Percentiles rank a stretch among this genome's conserved stretches.
Conservation (phyloP, 2,113 vertebrate genomes). For the Forbesichthys papilliferus region DNA sequence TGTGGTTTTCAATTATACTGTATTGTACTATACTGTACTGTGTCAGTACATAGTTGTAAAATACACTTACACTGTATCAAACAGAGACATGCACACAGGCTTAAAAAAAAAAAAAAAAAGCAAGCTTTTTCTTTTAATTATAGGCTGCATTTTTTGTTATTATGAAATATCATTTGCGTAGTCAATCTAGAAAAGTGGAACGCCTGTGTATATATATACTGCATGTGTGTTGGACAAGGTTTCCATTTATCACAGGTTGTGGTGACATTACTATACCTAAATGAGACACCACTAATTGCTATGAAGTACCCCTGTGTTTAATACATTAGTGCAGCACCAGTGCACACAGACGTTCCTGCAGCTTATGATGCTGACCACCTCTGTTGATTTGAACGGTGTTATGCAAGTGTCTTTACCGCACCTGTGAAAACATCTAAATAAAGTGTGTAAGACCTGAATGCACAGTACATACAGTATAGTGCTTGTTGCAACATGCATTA, state of each 20-base stretch:
- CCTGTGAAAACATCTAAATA: neutral
- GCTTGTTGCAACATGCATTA: too few species aligned
- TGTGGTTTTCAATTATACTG: conserved; percentile 39
- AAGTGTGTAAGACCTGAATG: neutral
- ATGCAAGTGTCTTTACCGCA: neutral
- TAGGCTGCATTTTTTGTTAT: neutral
- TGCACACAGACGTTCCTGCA: conserved; percentile 22
- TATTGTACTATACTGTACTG: too few species aligned
- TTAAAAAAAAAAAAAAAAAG: neutral
- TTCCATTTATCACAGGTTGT: conserved; percentile 28
- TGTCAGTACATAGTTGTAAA: conserved; percentile 25
- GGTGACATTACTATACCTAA: conserved; percentile 54
- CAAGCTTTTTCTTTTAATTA: neutral
- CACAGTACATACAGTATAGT: too few species aligned
- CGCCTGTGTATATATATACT: neutral
- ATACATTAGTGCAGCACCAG: conserved; percentile 56
- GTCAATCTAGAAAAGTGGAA: neutral
- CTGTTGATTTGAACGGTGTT: neutral
- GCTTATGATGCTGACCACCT: conserved; percentile 12
- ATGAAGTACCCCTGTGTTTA: conserved; percentile 56
- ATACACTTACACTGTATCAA: conserved; percentile 1
- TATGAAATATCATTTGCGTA: neutral
- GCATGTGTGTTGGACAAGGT: neutral
- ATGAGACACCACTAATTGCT: conserved; percentile 58
- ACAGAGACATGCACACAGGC: conserved; percentile 11